Conservation (phyloP, 1,140 invertebrate genomes). For the Nephila pilipes region DNA sequence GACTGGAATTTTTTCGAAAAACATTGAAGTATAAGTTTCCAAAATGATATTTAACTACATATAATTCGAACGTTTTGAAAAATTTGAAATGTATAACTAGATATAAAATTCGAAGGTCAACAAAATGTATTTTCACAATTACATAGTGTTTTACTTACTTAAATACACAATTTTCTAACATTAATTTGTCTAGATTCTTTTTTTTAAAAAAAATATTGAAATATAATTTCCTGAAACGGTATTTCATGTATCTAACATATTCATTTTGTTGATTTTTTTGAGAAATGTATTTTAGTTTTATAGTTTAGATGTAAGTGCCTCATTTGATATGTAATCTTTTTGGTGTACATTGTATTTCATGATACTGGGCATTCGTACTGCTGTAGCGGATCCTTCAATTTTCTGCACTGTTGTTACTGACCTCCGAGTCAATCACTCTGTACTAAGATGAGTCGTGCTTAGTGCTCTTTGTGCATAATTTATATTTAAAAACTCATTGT, state of each 20-base stretch:
- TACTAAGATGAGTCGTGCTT: slow-evolving; percentile 57
- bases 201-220: too few species aligned
- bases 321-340: slow-evolving; percentile 62
- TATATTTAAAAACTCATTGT: slow-evolving; percentile 66
- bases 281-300: slow-evolving; percentile 32
- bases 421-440: slow-evolving; percentile 60
- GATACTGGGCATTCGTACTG: slow-evolving; percentile 66
- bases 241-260: neutral
- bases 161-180: too few species aligned
- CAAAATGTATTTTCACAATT: neutral
- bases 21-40: too few species aligned
- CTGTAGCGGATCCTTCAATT: slow-evolving; percentile 12
- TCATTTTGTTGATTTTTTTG: neutral
- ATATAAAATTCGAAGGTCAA: too few species aligned
- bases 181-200: too few species aligned
- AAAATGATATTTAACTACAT: too few species aligned
- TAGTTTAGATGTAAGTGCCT: slow-evolving; percentile 67
- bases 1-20: too few species aligned
- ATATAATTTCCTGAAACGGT: neutral
- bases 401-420: slow-evolving; percentile 65
- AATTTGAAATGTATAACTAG: too few species aligned
- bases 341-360: slow-evolving; percentile 67
- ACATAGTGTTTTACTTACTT: neutral
- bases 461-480: slow-evolving; percentile 64
- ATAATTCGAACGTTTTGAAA: too few species aligned